Percentiles rank a stretch among this genome's conserved stretches.
These are phyloP conservation scores for Campodea augens DNA, from an alignment of 1,140 invertebrate species.

Conservation along the genomic window DNA sequence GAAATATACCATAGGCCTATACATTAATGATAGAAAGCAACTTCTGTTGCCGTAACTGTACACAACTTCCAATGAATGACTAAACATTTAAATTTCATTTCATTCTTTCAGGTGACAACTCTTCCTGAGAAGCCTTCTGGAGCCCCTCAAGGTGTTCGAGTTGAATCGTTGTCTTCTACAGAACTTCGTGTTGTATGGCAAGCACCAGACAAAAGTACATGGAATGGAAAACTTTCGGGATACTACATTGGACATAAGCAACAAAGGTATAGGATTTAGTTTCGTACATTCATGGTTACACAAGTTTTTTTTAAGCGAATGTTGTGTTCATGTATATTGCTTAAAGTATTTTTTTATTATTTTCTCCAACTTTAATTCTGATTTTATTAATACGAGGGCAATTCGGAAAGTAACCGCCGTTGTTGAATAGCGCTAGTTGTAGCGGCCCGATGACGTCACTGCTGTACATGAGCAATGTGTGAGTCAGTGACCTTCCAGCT, in stretches of 20 bases:
- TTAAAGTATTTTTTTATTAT: background rate
- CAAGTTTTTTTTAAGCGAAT: background rate
- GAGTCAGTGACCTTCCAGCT: too few relatives aligned
- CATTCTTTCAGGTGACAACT: conserved; percentile 41
- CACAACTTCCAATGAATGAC: too few relatives aligned
- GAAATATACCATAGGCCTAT: too few relatives aligned
- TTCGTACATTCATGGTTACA: background rate
- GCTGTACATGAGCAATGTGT: too few relatives aligned
- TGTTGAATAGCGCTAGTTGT: too few relatives aligned
- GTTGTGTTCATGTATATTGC: background rate
- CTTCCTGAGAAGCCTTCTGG: conserved; percentile 57
- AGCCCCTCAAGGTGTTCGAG: conserved; percentile 46
- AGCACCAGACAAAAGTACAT: conserved; percentile 40
- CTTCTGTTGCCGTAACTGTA: too few relatives aligned
- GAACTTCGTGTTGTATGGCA: conserved; percentile 57
- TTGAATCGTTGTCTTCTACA: conserved; percentile 48
- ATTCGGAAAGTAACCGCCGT: too few relatives aligned
- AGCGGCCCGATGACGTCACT: too few relatives aligned
- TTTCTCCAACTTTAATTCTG: too few relatives aligned
- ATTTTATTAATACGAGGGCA: too few relatives aligned
- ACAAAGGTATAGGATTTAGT: conserved; percentile 19
- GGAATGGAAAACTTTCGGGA: conserved; percentile 52
- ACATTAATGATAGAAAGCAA: too few relatives aligned
- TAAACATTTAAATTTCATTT: too few relatives aligned
- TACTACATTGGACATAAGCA: conserved; percentile 38